Evolutionary conservation across 2,888 invertebrate genomes (phyloP).

Genomic region (Yponomeuta sedellus): DNA sequence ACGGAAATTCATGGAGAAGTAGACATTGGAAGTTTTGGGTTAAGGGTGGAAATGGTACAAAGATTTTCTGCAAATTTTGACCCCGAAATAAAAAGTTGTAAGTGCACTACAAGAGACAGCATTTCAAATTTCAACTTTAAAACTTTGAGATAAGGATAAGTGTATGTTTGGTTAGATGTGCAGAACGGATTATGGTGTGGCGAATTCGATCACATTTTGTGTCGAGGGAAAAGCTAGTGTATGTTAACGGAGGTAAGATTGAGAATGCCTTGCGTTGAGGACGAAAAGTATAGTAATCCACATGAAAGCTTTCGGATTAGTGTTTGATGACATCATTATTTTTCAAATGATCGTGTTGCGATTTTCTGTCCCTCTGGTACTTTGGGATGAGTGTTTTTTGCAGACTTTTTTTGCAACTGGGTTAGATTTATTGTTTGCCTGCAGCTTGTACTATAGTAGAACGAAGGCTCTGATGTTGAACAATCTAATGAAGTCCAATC

Average conservation of each 20-base stretch:
- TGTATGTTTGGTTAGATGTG: neutral
- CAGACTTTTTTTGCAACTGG: slow-evolving; percentile 25
- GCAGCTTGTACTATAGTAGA: neutral
- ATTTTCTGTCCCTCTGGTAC: slow-evolving; percentile 54
- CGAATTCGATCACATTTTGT: neutral
- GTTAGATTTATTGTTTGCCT: neutral
- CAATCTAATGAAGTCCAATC: too few species aligned
- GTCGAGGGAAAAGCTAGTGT: neutral
- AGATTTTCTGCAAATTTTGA: neutral
- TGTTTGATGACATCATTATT: slow-evolving; percentile 77
- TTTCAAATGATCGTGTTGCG: slow-evolving; percentile 69
- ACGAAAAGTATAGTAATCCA: slow-evolving; percentile 50
- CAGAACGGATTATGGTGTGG: slow-evolving; percentile 2
- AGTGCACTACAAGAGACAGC: neutral
- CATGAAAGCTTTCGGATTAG: slow-evolving; percentile 76
- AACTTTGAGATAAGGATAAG: neutral
- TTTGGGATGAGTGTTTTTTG: slow-evolving; percentile 33
- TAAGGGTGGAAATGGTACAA: neutral
- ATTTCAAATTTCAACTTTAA: neutral
- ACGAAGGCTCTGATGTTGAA: too few species aligned
- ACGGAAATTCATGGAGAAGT: neutral
- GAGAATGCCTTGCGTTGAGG: neutral
- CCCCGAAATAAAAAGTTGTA: neutral
- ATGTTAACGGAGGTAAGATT: neutral
- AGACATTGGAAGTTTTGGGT: neutral